Conservation (phyloP, 2,888 invertebrate genomes). For the Branchellion lobata region DNA sequence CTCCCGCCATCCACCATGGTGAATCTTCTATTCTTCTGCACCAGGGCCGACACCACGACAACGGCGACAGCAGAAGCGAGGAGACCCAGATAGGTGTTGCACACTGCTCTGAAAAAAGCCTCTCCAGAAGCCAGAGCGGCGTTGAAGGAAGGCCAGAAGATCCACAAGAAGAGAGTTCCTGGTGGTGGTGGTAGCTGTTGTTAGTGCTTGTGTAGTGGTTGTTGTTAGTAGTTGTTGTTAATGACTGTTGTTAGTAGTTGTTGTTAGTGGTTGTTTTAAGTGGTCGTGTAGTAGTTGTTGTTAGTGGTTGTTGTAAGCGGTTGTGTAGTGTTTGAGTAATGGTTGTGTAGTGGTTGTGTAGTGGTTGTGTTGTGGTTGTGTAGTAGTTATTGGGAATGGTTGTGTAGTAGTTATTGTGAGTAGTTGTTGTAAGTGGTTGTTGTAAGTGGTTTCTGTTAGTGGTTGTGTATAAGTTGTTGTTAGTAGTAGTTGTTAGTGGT, state of each 20-base stretch:
- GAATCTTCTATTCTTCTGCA: conserved; percentile 62
- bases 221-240: not conserved
- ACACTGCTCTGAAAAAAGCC: conserved; percentile 79
- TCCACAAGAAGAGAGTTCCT: conserved; percentile 86
- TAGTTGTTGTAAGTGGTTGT: no score
- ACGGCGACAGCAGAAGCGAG: conserved; percentile 78
- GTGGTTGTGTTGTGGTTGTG: no score
- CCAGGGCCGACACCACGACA: conserved; percentile 78
- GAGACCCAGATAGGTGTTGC: conserved; percentile 89
- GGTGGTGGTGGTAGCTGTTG: not conserved
- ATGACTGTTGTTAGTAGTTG: not conserved
- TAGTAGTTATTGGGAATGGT: no score
- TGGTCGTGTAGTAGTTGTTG: no score
- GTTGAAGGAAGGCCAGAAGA: conserved; percentile 97
- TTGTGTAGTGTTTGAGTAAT: no score
- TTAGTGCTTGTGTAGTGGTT: not conserved
- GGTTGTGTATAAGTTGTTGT: no score
- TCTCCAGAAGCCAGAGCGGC: conserved; percentile 72
- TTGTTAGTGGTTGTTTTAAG: no score
- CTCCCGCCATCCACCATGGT: conserved; percentile 58
- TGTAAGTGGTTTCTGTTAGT: no score
- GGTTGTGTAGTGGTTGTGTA: no score
- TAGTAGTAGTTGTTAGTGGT: no score
- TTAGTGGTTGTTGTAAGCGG: no score
- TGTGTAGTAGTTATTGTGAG: no score